These are phyloP conservation scores for Venusia cambrica DNA, from an alignment of 2,888 invertebrate genomes.

Conservation along the genomic window DNA sequence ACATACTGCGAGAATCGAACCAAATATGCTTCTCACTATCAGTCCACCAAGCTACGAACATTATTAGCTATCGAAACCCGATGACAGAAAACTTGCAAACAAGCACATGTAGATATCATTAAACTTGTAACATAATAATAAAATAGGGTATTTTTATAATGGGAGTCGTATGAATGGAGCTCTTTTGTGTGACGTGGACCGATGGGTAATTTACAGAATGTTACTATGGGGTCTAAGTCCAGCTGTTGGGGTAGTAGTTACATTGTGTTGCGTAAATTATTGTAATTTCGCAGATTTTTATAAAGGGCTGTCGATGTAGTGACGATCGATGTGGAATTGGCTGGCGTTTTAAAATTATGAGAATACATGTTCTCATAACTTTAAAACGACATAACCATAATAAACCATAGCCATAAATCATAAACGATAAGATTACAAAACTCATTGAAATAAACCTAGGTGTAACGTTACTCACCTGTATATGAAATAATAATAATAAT, in stretches of 20 bases:
- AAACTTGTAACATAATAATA: constrained; percentile 74
- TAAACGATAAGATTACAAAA: no score
- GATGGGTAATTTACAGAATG: constrained; percentile 64
- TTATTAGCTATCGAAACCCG: constrained; percentile 15
- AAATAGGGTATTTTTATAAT: constrained; percentile 68
- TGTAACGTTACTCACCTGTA: no score
- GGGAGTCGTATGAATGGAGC: constrained; percentile 64
- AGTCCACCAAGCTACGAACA: no score
- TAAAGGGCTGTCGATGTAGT: constrained; percentile 44
- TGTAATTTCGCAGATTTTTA: constrained; percentile 59
- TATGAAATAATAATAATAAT: no score
- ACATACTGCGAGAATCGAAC: no score
- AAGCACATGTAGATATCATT: constrained; percentile 57
- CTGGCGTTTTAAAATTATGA: constrained; percentile 23
- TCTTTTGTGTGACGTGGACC: constrained; percentile 49
- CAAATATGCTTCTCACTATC: no score
- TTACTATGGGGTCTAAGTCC: constrained; percentile 47
- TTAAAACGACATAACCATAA: no score
- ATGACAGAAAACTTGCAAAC: constrained; percentile 39
- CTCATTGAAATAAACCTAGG: no score
- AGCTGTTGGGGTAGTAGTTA: constrained; percentile 49
- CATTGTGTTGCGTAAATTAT: constrained; percentile 66
- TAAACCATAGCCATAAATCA: no score
- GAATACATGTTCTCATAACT: no score
- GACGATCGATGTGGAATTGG: constrained; percentile 41